Evolutionary conservation across 2,888 invertebrate species (phyloP), one percentile per base, ranked within the genome.

Genomic region (Calephelis perditalis): DNA sequence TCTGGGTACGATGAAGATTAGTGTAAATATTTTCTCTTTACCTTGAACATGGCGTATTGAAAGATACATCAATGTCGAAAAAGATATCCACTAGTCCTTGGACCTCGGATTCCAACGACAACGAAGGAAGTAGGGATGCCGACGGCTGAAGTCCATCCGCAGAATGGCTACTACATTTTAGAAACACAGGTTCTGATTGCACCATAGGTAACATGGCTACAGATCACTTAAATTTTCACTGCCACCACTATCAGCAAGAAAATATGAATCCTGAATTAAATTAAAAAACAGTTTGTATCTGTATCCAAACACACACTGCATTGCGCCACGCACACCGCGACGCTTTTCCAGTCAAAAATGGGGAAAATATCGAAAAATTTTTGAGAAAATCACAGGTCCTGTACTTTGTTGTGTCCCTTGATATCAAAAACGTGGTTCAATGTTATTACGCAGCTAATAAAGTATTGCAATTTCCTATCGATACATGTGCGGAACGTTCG

Each of bases 401-500:
- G 46, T 61, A 61, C 57, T 62, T 57, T 60, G 35, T 60, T 44
- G 57, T 49, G 68, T 72, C 68, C 64, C 73, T 76, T 77, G 67
- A 69, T 73, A 73, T 70, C 69, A 76, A 73, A 73, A 81, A 76
- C 77, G 74, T 78, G 77, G 79, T 79, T 75, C 75, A 79, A 80
- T 75, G 83, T 81, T 84, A 86, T 86, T 86, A 87, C 86, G 86
- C 86, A 84, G 86, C 85, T 83, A 83, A 71, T 71, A 72, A 70
- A 71, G 66, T 82, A 84, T 77, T 84, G 86, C 84, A 84, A 85
- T 86, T 84, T 84, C 77, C 81, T 86, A 85, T 86, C 82, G 80
- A 85, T 83, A 84, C 79, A 81, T 81, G 85, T 82, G 86, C 86
- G 84, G 89, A 89, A 87, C 89, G 89, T 89, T 89, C 88, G 82